Percentiles rank a stretch among this genome's conserved stretches.
phyloP scores from a whole-genome alignment of 1,140 invertebrate species.

The Diabrotica undecimpunctata region DNA sequence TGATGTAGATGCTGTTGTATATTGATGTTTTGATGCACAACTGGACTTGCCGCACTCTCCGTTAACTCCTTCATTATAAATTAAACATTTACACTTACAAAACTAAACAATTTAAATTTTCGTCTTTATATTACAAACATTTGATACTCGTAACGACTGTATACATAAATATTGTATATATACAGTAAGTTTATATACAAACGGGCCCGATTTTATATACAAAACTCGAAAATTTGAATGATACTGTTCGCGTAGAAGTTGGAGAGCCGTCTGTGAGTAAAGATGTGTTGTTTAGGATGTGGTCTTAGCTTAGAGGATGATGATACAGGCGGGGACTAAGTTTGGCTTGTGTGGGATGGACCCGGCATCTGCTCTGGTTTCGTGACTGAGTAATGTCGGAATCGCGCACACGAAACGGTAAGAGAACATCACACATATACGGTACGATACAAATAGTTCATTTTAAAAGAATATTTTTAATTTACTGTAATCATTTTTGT shows the following conservation, averaged over 20 bases:
- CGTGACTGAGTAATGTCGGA: conserved; percentile 15
- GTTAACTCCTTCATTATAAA: conserved; percentile 46
- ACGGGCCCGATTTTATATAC: conserved; percentile 43
- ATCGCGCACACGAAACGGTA: conserved; percentile 16
- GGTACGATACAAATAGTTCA: too few species aligned
- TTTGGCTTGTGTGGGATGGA: conserved; percentile 11
- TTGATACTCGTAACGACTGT: conserved; percentile 40
- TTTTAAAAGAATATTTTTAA: too few species aligned
- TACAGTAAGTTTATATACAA: conserved; percentile 46
- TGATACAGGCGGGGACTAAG: conserved; percentile 11
- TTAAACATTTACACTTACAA: conserved; percentile 46
- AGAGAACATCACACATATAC: too few species aligned
- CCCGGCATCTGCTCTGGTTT: background rate
- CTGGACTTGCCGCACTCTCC: conserved; percentile 36
- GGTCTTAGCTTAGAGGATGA: background rate
- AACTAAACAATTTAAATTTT: conserved; percentile 42
- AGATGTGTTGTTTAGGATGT: conserved; percentile 9
- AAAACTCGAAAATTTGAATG: conserved; percentile 41
- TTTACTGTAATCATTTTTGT: too few species aligned
- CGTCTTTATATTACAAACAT: conserved; percentile 44
- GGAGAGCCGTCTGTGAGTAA: background rate
- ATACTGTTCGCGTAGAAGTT: conserved; percentile 29
- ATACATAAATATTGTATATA: conserved; percentile 48
- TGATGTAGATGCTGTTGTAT: conserved; percentile 44
- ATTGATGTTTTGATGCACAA: conserved; percentile 38